These are phyloP conservation scores for Furcula furcula DNA, from an alignment of 2,888 invertebrate genomes.

Conservation along the genomic window DNA sequence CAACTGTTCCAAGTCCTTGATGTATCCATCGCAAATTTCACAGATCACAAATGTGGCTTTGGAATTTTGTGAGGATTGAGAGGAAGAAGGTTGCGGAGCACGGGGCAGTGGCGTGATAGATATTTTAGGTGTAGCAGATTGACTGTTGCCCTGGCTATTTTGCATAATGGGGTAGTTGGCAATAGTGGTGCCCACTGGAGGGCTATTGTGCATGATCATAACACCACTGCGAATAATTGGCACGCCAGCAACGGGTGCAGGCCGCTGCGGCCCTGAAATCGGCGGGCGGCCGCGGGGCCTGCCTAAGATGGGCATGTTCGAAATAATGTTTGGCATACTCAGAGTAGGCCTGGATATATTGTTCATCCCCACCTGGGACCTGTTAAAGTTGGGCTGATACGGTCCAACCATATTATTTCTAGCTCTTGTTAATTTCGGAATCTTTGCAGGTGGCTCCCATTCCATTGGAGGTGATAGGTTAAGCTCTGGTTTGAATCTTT, in stretches of 20 bases:
- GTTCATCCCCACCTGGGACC: conserved; percentile 74
- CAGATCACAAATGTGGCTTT: conserved; percentile 96
- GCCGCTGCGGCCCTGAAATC: conserved; percentile 50
- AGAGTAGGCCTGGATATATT: conserved; percentile 63
- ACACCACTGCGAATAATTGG: conserved; percentile 81
- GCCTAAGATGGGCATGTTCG: conserved; percentile 56
- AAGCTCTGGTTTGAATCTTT: conserved; percentile 94
- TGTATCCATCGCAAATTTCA: conserved; percentile 98
- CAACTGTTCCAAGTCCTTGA: conserved; percentile 96
- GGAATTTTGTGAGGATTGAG: conserved; percentile 60
- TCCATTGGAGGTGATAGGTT: conserved; percentile 94
- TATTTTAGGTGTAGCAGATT: conserved; percentile 91
- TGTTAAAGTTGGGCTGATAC: conserved; percentile 73
- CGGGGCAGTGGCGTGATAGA: conserved; percentile 95
- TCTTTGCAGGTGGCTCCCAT: conserved; percentile 97
- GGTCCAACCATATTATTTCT: conserved; percentile 66
- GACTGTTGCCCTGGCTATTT: conserved; percentile 55
- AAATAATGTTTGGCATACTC: conserved; percentile 48
- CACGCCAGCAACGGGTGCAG: conserved; percentile 64
- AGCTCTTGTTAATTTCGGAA: conserved; percentile 85
- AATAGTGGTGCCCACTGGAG: conserved; percentile 61
- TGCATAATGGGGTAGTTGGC: conserved; percentile 68
- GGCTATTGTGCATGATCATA: conserved; percentile 85
- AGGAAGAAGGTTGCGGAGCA: conserved; percentile 77
- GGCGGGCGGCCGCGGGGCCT: conserved; percentile 76